A percentile compares a stretch with the other conserved stretches of the same genome.
Conservation (phyloP, 92 coral and sea anemone genomes). For the Epizoanthus rinbou region DNA sequence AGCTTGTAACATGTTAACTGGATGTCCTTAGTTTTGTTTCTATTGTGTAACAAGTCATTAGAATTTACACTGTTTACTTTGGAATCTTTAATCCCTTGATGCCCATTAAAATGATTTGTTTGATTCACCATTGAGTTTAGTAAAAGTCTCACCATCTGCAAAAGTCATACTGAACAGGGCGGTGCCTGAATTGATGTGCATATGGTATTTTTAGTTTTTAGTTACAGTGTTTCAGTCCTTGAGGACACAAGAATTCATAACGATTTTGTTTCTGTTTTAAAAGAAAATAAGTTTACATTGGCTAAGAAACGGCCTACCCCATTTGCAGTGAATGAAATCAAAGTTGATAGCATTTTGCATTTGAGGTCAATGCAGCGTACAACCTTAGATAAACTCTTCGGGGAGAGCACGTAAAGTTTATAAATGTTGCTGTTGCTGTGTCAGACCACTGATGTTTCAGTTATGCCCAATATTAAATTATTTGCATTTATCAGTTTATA, state of each 20-base stretch:
- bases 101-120: not conserved
- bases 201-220: conserved; percentile 12
- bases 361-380: conserved; percentile 27
- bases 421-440: not conserved
- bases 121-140: not conserved
- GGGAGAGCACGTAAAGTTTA: conserved; percentile 3
- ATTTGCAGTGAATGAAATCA: not conserved
- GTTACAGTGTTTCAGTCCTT: not conserved
- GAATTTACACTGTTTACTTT: not conserved
- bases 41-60: conserved; percentile 1
- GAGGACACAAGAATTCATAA: conserved; percentile 8
- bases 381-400: conserved; percentile 27
- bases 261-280: not conserved
- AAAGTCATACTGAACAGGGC: conserved; percentile 31
- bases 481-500: not conserved
- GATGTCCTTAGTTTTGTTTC: conserved; percentile 15
- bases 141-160: conserved; percentile 25
- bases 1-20: conserved; percentile 30
- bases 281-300: not conserved
- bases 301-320: not conserved
- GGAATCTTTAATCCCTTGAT: not conserved
- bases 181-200: conserved; percentile 1
- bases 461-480: not conserved
- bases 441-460: not conserved
- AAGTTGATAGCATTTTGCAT: not conserved